Percentiles rank a stretch among this genome's conserved stretches.
phyloP scores from a whole-genome alignment of 1,140 invertebrate species.

The Amyelois transitella region DNA sequence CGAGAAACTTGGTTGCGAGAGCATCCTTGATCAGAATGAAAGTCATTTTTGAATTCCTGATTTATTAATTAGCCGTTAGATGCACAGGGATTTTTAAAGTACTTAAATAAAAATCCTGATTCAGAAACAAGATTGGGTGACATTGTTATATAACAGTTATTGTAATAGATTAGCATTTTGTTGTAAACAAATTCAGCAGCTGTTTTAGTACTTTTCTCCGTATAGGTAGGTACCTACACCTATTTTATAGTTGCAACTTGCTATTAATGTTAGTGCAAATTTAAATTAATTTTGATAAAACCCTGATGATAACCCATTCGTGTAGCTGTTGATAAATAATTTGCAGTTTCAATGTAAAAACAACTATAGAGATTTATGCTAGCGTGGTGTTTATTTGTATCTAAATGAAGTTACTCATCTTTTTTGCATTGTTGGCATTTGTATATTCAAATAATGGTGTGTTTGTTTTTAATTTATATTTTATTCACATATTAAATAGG shows the following conservation, averaged over 20 bases:
- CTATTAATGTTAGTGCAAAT: neutral
- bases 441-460: conserved; percentile 29
- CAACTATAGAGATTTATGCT: neutral
- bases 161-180: no score
- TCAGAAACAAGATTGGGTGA: no score
- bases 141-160: no score
- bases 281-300: neutral
- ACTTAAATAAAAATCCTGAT: no score
- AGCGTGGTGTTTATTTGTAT: neutral
- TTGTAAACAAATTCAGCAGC: no score
- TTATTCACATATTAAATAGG: neutral
- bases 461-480: conserved; percentile 9
- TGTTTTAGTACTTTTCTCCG: no score
- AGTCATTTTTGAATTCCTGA: conserved; percentile 69
- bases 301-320: no score
- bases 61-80: conserved; percentile 69
- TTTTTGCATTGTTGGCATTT: conserved; percentile 22
- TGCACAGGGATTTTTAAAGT: conserved; percentile 9
- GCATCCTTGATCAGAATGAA: conserved; percentile 39
- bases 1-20: conserved; percentile 40
- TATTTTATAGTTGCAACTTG: no score
- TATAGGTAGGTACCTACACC: neutral
- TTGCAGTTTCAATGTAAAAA: no score
- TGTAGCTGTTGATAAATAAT: no score
- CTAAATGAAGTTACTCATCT: conserved; percentile 28